These are phyloP conservation scores for Spongilla lacustris DNA, from an alignment of 37 sponge, comb jelly and placozoan species.

Conservation along the genomic window DNA sequence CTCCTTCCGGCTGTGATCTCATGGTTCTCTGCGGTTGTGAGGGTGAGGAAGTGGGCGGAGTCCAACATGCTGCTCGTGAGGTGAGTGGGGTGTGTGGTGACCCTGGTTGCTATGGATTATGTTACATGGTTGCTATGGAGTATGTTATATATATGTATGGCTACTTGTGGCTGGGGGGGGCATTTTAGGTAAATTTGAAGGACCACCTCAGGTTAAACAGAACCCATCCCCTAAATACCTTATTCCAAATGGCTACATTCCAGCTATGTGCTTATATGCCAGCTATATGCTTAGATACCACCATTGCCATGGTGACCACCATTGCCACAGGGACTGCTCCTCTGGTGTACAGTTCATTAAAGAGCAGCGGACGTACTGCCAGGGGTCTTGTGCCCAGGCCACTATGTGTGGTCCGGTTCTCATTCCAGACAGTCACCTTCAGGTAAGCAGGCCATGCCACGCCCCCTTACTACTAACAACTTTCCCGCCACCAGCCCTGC, in stretches of 20 bases:
- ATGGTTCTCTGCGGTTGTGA: conserved; percentile 30
- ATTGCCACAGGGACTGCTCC: not conserved
- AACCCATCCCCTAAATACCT: too few species aligned
- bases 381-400: not conserved
- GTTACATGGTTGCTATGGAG: too few species aligned
- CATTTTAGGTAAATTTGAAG: too few species aligned
- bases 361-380: conserved; percentile 23
- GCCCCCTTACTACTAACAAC: not conserved
- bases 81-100: not conserved
- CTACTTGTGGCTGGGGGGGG: too few species aligned
- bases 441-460: not conserved
- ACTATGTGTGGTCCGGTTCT: conserved; percentile 43
- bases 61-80: conserved; percentile 5
- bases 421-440: conserved; percentile 44
- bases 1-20: conserved; percentile 13
- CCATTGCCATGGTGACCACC: too few species aligned
- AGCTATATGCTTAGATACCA: too few species aligned
- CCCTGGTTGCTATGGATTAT: too few species aligned
- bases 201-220: too few species aligned
- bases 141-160: too few species aligned
- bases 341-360: not conserved
- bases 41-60: conserved; percentile 3
- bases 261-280: too few species aligned
- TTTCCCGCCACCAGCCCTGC: not conserved
- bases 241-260: too few species aligned